phyloP scores from a whole-genome alignment of 1,140 invertebrate species.

The Meloidogyne hapla region DNA sequence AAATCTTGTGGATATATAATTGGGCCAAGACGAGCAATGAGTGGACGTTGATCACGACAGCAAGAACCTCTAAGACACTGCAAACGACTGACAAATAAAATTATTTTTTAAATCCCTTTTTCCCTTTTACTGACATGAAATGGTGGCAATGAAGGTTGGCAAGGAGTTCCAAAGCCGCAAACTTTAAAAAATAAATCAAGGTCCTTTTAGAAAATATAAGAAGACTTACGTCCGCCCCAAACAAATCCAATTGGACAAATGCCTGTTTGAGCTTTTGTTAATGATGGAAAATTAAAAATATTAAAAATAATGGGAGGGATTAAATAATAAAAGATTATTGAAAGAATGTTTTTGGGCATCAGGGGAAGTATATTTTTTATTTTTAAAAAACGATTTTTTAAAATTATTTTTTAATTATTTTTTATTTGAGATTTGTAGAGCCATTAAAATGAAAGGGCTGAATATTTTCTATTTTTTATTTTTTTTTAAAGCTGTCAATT shows the following conservation, averaged over 20 bases:
- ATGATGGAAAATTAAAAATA: background rate
- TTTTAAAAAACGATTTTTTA: too few species aligned
- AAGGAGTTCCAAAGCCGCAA: slow-evolving; percentile 22
- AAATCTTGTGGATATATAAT: slow-evolving; percentile 29
- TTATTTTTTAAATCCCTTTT: background rate
- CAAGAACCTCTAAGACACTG: slow-evolving; percentile 25
- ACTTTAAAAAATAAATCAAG: background rate
- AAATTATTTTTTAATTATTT: too few species aligned
- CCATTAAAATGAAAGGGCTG: too few species aligned
- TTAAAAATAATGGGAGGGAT: too few species aligned
- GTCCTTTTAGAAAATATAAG: background rate
- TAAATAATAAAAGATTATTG: too few species aligned
- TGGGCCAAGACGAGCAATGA: slow-evolving; percentile 28
- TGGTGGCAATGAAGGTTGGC: slow-evolving; percentile 27
- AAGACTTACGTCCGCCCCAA: slow-evolving; percentile 33
- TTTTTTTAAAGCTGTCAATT: too few species aligned
- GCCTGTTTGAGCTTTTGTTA: slow-evolving; percentile 13
- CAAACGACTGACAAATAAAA: slow-evolving; percentile 13
- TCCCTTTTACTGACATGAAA: slow-evolving; percentile 18
- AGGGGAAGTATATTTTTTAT: too few species aligned
- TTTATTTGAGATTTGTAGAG: too few species aligned
- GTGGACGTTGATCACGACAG: slow-evolving; percentile 36
- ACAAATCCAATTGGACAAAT: slow-evolving; percentile 36
- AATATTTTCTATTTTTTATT: too few species aligned
- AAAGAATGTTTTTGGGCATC: too few species aligned